Evolutionary conservation across 2,888 invertebrate genomes (phyloP), one percentile per base, ranked within the genome.

Genomic region (Creontiades dilutus): DNA sequence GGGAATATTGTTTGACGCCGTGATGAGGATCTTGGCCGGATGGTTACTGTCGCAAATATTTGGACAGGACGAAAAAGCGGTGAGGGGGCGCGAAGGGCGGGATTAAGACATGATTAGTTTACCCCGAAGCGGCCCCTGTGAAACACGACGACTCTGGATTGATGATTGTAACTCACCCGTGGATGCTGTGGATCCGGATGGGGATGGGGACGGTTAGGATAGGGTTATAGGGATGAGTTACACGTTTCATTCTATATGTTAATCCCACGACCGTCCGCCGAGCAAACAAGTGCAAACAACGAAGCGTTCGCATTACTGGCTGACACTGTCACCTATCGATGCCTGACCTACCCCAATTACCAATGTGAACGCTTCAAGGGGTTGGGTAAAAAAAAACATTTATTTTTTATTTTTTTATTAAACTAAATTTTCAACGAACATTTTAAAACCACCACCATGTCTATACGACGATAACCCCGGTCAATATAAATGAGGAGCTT

Each of bases 71-170:
- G 57, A 57, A 57, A 57, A 57, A n/a, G 37, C 3, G 37, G 37
- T 2, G 37, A 2, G 57, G 37, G 37, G 37, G 37, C 3, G 37
- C 37, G 57, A 57, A n/a, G 57, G 7, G n/a, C 19, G 57, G 57
- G 57, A 57, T 57, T 57, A 57, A 57, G 57, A 57, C 57, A 57
- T 57, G 57, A 57, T 57, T 57, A 57, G 57, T 57, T 57, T 57
- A 57, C 57, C 57, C 57, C n/a, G 57, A 16, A 57, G n/a, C 57
- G n/a, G 57, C 19, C 57, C 57, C 16, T 57, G 16, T 52, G 57
- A 57, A 57, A n/a, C 57, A 14, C 16, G 57, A 14, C 57, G n/a
- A 57, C 19, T 57, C 57, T 57, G n/a, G 57, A 57, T 57, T 57
- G 57, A 57, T 57, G 57, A 57, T 57, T 57, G 57, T 57, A 57